phyloP scores from a whole-genome alignment of 2,888 invertebrate genomes.

The Scrobipalpa atriplicella region DNA sequence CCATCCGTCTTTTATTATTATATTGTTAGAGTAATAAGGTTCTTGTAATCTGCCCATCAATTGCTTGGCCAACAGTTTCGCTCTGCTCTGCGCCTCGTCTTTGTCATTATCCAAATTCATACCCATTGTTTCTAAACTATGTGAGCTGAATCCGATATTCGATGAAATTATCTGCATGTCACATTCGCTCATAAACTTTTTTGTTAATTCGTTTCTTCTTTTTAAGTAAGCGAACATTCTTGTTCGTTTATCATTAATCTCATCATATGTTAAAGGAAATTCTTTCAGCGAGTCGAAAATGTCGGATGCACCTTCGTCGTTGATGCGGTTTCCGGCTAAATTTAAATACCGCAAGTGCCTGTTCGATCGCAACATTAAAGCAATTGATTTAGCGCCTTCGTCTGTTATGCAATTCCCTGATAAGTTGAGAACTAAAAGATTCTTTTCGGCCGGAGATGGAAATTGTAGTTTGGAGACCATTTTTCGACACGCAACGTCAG shows the following conservation, averaged over 20 bases:
- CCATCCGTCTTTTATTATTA: slow-evolving; percentile 39
- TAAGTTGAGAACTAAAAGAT: slow-evolving; percentile 55
- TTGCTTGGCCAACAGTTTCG: not conserved
- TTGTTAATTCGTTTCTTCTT: slow-evolving; percentile 25
- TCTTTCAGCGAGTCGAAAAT: slow-evolving; percentile 53
- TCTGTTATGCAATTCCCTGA: slow-evolving; percentile 65
- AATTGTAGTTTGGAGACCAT: slow-evolving; percentile 48
- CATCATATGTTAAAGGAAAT: slow-evolving; percentile 51
- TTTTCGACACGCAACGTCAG: slow-evolving; percentile 48
- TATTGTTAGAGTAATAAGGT: slow-evolving; percentile 46
- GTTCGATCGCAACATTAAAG: slow-evolving; percentile 56
- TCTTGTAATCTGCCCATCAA: slow-evolving; percentile 25
- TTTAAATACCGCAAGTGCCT: slow-evolving; percentile 64
- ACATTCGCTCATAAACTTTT: slow-evolving; percentile 34
- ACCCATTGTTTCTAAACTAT: not conserved
- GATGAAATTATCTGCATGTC: slow-evolving; percentile 17
- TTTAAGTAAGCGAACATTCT: slow-evolving; percentile 37
- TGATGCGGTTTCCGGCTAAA: slow-evolving; percentile 58
- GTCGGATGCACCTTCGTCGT: slow-evolving; percentile 51
- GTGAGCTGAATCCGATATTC: no score
- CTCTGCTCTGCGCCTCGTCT: not conserved
- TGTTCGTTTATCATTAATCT: slow-evolving; percentile 44
- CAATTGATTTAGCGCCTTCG: slow-evolving; percentile 53
- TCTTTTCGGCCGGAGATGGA: slow-evolving; percentile 44
- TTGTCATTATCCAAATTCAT: not conserved